Evolutionary conservation across 2,113 vertebrate genomes (phyloP).

Genomic region (Cettia cetti): DNA sequence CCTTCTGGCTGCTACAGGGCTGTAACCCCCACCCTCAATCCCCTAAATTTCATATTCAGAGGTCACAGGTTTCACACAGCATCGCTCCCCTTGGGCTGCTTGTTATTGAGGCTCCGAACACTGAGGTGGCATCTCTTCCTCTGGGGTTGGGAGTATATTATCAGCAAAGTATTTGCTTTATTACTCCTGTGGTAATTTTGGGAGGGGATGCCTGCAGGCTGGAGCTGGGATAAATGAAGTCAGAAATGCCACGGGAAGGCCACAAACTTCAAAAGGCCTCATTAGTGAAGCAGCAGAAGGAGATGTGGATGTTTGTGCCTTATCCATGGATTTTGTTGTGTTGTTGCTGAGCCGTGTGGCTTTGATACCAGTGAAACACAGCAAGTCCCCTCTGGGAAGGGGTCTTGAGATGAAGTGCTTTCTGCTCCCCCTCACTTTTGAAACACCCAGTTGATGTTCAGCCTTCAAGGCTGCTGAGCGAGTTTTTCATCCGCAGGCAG

Average conservation of each 20-base stretch:
- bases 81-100: accelerated
- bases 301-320: not conserved
- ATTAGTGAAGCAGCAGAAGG: not conserved
- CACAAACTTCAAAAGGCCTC: not conserved
- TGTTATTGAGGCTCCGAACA: accelerated
- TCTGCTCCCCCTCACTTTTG: not conserved
- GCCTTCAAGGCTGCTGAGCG: not conserved
- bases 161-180: not conserved
- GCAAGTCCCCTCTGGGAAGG: not conserved
- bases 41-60: not conserved
- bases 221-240: not conserved
- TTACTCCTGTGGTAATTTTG: not conserved
- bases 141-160: not conserved
- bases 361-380: not conserved
- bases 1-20: not conserved
- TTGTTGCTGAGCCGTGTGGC: not conserved
- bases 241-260: not conserved
- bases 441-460: not conserved
- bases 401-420: not conserved
- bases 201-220: not conserved
- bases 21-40: not conserved
- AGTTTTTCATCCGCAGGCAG: conserved; percentile 10
- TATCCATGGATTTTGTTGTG: accelerated
- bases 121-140: not conserved
- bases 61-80: not conserved